Percentiles rank a stretch among this genome's conserved stretches.
Conservation (phyloP, 1,140 invertebrate genomes). For the Zaprionus taronus region DNA sequence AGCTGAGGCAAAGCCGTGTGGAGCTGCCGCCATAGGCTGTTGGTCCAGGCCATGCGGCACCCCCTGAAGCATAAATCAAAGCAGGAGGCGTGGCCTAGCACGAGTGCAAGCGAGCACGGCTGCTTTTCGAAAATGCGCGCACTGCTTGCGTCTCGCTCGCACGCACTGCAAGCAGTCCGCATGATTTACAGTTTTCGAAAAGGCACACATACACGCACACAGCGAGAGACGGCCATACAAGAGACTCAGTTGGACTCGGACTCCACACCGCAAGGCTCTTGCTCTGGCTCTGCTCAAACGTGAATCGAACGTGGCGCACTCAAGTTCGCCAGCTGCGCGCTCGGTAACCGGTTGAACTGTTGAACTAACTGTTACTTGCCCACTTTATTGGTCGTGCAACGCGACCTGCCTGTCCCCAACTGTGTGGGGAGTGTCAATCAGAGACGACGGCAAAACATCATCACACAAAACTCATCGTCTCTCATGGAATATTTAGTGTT, state of each 20-base stretch:
- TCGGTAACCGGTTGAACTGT: conserved; percentile 55
- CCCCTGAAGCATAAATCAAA: conserved; percentile 77
- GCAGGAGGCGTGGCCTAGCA: conserved; percentile 62
- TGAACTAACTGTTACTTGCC: conserved; percentile 21
- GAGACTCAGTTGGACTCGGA: conserved; percentile 16
- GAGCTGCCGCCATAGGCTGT: conserved; percentile 68
- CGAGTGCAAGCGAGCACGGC: conserved; percentile 18
- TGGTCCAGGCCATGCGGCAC: conserved; percentile 61
- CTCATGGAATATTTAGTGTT: conserved; percentile 31
- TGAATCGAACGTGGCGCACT: conserved; percentile 78
- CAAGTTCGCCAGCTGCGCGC: conserved; percentile 75
- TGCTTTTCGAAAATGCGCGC: conserved; percentile 72
- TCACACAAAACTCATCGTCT: conserved; percentile 17
- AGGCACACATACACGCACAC: conserved; percentile 31
- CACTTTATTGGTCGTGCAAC: conserved; percentile 9
- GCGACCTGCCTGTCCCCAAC: conserved; percentile 29
- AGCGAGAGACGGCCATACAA: neutral
- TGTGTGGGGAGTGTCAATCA: conserved; percentile 25
- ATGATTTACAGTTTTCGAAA: conserved; percentile 82
- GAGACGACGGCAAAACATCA: conserved; percentile 46
- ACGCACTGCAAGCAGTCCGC: conserved; percentile 18
- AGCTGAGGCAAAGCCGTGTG: conserved; percentile 41
- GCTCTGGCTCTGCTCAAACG: conserved; percentile 56
- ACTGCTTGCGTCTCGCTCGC: conserved; percentile 25
- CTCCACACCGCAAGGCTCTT: conserved; percentile 34